Conservation (phyloP, 2,888 invertebrate genomes). For the Zygothrica quintamaculata region DNA sequence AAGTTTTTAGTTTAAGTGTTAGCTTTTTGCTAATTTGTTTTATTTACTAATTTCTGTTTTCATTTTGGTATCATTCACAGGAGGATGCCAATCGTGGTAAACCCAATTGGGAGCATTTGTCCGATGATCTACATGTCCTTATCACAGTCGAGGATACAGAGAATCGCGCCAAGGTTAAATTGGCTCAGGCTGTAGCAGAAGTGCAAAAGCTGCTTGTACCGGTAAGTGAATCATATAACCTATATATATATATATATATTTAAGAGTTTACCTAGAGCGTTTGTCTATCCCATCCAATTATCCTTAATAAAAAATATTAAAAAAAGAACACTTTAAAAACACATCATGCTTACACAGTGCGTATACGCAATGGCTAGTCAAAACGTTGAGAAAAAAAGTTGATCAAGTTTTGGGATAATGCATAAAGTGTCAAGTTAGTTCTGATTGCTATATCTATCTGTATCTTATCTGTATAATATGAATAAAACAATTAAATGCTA, state of each 20-base stretch:
- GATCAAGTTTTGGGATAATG: constrained; percentile 10
- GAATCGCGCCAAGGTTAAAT: constrained; percentile 97
- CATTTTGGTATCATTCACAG: constrained; percentile 85
- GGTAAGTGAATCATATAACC: constrained; percentile 88
- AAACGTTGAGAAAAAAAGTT: constrained; percentile 11
- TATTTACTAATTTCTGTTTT: not conserved
- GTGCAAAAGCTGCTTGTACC: constrained; percentile 98
- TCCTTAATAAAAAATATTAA: constrained; percentile 13
- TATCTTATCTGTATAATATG: constrained; percentile 47
- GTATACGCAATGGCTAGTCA: constrained; percentile 2
- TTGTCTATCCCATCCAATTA: not conserved
- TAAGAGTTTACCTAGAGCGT: not conserved
- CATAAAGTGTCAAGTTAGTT: constrained; percentile 16
- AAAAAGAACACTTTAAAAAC: constrained; percentile 3
- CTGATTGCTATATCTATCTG: constrained; percentile 42
- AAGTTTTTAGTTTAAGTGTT: not conserved
- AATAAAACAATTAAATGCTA: constrained; percentile 49
- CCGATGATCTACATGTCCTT: constrained; percentile 98
- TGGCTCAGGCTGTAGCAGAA: constrained; percentile 98
- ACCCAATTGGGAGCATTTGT: constrained; percentile 99
- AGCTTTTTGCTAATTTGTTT: constrained; percentile 3
- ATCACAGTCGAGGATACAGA: constrained; percentile 99
- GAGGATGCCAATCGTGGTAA: constrained; percentile 99
- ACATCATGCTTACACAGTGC: constrained; percentile 20
- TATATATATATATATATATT: not conserved